A percentile compares a stretch with the other conserved stretches of the same genome.
These are phyloP conservation scores for Coregonus sp. DNA, from an alignment of 2,797 vertebrate species.

Conservation along the genomic window DNA sequence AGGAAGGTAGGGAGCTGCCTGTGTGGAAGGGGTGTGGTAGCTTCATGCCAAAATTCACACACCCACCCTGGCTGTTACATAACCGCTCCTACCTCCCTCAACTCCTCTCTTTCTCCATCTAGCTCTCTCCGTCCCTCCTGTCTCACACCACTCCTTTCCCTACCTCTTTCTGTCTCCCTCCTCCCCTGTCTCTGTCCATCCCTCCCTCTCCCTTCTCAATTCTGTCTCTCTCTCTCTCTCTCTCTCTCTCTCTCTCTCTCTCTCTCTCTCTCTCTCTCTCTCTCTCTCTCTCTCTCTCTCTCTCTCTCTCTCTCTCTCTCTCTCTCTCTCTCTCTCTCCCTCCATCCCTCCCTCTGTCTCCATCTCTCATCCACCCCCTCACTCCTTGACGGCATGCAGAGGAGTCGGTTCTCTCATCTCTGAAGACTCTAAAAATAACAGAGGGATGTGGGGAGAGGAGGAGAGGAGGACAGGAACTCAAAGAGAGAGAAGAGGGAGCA, in stretches of 20 bases:
- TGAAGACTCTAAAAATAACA: slow-evolving; percentile 76
- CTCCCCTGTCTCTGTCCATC: not conserved
- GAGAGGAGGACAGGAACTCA: slow-evolving; percentile 16
- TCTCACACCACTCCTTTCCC: slow-evolving; percentile 31
- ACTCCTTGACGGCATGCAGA: slow-evolving; percentile 69
- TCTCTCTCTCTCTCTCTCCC: slow-evolving; percentile 32
- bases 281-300: slow-evolving; percentile 36
- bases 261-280: slow-evolving; percentile 44
- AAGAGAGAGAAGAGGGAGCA: slow-evolving; percentile 36
- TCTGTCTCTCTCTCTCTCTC: slow-evolving; percentile 31
- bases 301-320: slow-evolving; percentile 25
- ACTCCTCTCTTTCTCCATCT: slow-evolving; percentile 45
- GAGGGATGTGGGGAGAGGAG: slow-evolving; percentile 26
- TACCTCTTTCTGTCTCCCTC: slow-evolving; percentile 40
- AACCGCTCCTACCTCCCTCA: slow-evolving; percentile 28
- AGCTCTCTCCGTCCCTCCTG: slow-evolving; percentile 29
- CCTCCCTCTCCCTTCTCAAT: too few relatives aligned
- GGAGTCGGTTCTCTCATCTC: slow-evolving; percentile 73
- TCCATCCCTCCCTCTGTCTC: not conserved
- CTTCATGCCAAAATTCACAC: slow-evolving; percentile 51
- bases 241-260: slow-evolving; percentile 47
- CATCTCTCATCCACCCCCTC: slow-evolving; percentile 16
- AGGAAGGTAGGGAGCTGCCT: slow-evolving; percentile 36
- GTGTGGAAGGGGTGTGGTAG: slow-evolving; percentile 39
- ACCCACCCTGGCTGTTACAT: slow-evolving; percentile 7